phyloP scores from a whole-genome alignment of 2,888 invertebrate species.

The Brenthis hecate region DNA sequence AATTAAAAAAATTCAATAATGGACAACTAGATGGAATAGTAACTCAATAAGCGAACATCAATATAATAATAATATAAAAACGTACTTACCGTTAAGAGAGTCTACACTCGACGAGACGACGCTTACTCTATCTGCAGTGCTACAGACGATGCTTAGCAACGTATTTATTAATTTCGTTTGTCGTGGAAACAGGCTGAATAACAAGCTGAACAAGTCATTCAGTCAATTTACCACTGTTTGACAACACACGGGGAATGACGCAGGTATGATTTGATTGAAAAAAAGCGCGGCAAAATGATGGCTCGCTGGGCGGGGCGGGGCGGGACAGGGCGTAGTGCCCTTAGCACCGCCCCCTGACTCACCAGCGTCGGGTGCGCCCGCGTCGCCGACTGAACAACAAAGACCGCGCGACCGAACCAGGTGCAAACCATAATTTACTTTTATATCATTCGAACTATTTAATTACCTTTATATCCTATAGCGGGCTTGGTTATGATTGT shows the following conservation, averaged over 20 bases:
- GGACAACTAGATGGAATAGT: no score
- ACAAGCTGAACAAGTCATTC: conserved; percentile 47
- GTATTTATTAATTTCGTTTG: conserved; percentile 26
- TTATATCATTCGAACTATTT: conserved; percentile 18
- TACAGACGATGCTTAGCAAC: conserved; percentile 19
- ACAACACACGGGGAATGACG: conserved; percentile 73
- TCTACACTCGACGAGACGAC: neutral
- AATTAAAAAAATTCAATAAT: no score
- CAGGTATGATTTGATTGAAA: conserved; percentile 64
- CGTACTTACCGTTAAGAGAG: conserved; percentile 19
- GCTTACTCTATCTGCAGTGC: neutral
- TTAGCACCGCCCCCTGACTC: conserved; percentile 76
- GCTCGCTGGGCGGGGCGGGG: conserved; percentile 71
- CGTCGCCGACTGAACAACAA: conserved; percentile 50
- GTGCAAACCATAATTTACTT: conserved; percentile 27
- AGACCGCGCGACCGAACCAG: conserved; percentile 36
- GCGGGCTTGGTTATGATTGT: conserved; percentile 10
- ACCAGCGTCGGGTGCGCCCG: conserved; percentile 54
- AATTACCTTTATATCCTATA: conserved; percentile 17
- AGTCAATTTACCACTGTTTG: conserved; percentile 65
- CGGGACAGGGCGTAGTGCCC: conserved; percentile 74
- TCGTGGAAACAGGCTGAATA: conserved; percentile 44
- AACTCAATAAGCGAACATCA: no score
- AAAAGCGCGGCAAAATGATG: conserved; percentile 78
- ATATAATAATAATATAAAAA: no score